A percentile compares a stretch with the other conserved stretches of the same genome.
phyloP scores from a whole-genome alignment of 1,140 invertebrate species.

The Drosophila lacteicornis region DNA sequence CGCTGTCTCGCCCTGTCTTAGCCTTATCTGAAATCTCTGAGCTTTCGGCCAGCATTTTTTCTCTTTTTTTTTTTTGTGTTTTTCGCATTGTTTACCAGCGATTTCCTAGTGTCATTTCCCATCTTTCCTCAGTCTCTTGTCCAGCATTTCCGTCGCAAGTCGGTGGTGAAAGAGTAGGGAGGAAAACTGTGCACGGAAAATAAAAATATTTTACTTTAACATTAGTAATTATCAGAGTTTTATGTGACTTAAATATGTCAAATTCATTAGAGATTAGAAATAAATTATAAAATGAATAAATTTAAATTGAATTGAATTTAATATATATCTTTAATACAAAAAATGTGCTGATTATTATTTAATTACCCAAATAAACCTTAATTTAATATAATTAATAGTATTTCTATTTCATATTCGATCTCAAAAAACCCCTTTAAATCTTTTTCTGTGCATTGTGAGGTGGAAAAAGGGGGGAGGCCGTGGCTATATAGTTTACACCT shows the following conservation, averaged over 20 bases:
- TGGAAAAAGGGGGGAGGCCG: slow-evolving; percentile 11
- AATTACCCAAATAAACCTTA: no score
- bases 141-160: slow-evolving; percentile 42
- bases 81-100: slow-evolving; percentile 77
- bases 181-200: neutral
- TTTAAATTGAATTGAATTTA: neutral
- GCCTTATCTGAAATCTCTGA: slow-evolving; percentile 44
- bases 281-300: neutral
- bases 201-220: neutral
- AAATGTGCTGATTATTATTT: no score
- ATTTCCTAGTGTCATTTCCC: slow-evolving; percentile 83
- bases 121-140: slow-evolving; percentile 25
- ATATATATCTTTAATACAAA: no score
- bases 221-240: neutral
- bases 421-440: neutral
- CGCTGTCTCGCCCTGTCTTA: slow-evolving; percentile 20
- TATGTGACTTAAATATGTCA: no score
- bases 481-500: slow-evolving; percentile 74
- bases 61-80: slow-evolving; percentile 28
- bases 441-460: slow-evolving; percentile 2
- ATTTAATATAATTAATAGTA: neutral
- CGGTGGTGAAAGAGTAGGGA: neutral
- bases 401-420: neutral
- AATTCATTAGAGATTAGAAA: neutral
- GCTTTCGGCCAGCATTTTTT: slow-evolving; percentile 41